Evolutionary conservation across 2,113 vertebrate genomes (phyloP), one percentile per base, ranked within the genome.

Genomic region (Puffinus mauretanicus): DNA sequence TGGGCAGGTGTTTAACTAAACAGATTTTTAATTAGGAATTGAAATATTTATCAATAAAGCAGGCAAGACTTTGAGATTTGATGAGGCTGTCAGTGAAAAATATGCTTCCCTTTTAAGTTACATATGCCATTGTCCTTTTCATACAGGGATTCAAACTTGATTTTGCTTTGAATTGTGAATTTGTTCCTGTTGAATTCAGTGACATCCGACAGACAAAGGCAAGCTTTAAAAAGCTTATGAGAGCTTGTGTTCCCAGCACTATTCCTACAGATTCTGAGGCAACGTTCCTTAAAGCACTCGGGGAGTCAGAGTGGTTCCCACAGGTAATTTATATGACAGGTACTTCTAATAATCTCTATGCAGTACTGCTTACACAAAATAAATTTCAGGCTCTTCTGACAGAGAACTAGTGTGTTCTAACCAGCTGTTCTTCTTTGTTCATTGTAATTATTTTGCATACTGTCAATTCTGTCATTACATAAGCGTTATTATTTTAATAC

Each of bases 131-230:
- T 92, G 52, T 94, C 71, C 70, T 97, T 97, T 70, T 54, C 97
- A 65, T 86, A 34, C 98, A 99, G 99, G 99, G 98, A 76, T 99
- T 99, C 95, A 99, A 99, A 96, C 96, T 99, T 94, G 99, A 99
- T 98, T 98, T 99, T 84, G 98, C 99, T 92, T 97, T 99, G 97
- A 99, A 99, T 97, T 99, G 99, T 98, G 99, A 99, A 94, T 98
- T 99, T 98, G 99, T 99, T 94, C 99, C 99, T n/a, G 99, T 99
- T 96, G 99, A 99, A 94, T 99, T 99, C 97, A 98, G 98, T 57
- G 99, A 99, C 95, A 98, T 98, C 9, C 98, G 99, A 88, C 99
- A 99, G 98, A 98, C 99, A 82, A 99, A 99, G 96, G 97, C 98
- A 36, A 99, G 99, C 82, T 99, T 99, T 96, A 99, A 99, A 97